Base-by-base conservation (phyloP, 2,797 vertebrate species). In the Cuniculus paca region DNA sequence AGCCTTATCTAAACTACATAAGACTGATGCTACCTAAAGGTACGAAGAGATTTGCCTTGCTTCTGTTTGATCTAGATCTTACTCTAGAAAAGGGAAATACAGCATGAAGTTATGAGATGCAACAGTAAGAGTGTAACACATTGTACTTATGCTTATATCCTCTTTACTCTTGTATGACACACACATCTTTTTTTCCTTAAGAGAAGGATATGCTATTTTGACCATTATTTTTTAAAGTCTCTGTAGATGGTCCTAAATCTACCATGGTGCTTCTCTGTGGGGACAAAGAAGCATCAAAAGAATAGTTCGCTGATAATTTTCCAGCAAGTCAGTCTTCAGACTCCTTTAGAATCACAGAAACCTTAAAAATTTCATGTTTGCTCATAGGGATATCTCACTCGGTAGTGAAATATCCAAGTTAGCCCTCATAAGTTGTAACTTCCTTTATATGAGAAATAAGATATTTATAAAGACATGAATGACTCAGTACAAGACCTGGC, bases 361-460 rank as follows among this genome's bases (percentile, higher is more conserved):
- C 2, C 6, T 68, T 93, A 56, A 88, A 60, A 78, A 17, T 26
- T 50, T 95, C 92, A n/a, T 81, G 74, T 70, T 79, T 79, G 11
- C 79, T 88, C 61, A 80, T n/a, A 12, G 22, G 8, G 6, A 88
- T 28, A 31, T 65, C 7, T 6, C 17, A n/a, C 60, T 92, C 26
- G 82, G 13, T 56, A 10, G 9, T 50, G 7, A 17, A 95, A 60
- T 65, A 60, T 8, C 14, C 39, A 86, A 1, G 45, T 74, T 75
- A 92, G 52, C 9, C 56, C 90, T 95, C 24, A 52, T 45, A 90
- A 88, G 39, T 65, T 50, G 11, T 72, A 89, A 42, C n/a, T 78
- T 72, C 72, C 65, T 88, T 91, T 58, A 75, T 89, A 94, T 31
- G 16, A 50, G 20, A 94, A 80, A 88, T 84, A 54, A 63, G 19